phyloP scores from a whole-genome alignment of 2,797 vertebrate species.

The Vireo griseus region DNA sequence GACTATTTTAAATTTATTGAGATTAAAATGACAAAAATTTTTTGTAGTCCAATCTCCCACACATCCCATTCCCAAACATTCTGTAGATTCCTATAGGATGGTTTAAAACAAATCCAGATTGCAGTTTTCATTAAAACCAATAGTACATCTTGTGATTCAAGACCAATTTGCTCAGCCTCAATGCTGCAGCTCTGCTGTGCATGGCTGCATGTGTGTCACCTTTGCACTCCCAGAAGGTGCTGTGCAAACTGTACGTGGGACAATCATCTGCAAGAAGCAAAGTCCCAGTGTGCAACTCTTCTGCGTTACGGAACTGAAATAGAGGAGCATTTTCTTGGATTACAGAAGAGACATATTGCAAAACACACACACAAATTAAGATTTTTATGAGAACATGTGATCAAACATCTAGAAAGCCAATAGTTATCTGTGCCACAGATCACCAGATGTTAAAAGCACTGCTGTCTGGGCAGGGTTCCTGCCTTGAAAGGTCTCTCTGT shows the following conservation, averaged over 20 bases:
- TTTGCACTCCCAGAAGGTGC: background rate
- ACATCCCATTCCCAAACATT: background rate
- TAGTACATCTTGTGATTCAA: background rate
- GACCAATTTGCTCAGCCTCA: background rate
- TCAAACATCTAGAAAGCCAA: background rate
- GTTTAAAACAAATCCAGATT: background rate
- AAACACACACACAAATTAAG: background rate
- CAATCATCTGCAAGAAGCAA: background rate
- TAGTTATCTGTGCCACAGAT: background rate
- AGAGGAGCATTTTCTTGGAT: background rate
- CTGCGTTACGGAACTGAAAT: background rate
- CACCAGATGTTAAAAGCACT: background rate
- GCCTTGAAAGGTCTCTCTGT: background rate
- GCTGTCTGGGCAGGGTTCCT: background rate
- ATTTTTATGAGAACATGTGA: background rate
- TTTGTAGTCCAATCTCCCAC: background rate
- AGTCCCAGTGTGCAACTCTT: background rate
- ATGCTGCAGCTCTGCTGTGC: background rate
- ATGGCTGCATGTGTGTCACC: background rate
- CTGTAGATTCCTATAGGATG: background rate
- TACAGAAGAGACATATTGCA: background rate
- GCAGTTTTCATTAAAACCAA: background rate
- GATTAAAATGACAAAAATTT: background rate
- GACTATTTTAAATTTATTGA: background rate
- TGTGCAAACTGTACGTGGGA: background rate